Percentiles rank a stretch among this genome's conserved stretches.
phyloP scores from a whole-genome alignment of 1,140 invertebrate genomes.

The Campoletis sonorensis region DNA sequence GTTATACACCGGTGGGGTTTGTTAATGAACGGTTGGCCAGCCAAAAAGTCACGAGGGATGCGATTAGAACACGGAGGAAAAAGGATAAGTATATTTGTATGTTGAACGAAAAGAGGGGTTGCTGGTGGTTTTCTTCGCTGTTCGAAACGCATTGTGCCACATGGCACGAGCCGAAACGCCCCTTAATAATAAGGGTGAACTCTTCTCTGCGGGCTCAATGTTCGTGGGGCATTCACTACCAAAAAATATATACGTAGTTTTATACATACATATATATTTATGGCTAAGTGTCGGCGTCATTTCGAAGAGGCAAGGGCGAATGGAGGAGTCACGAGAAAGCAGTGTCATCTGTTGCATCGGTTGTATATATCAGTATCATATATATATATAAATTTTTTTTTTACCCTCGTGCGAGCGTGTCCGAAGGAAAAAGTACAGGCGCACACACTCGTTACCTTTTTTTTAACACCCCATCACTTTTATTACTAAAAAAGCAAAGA shows the following conservation, averaged over 20 bases:
- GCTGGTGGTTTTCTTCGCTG: constrained; percentile 31
- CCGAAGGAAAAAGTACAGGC: not conserved
- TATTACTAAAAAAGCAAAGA: not conserved
- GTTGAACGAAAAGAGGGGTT: constrained; percentile 24
- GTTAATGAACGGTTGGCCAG: not conserved
- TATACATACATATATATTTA: not conserved
- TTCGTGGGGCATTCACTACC: constrained; percentile 35
- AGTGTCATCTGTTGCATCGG: constrained; percentile 75
- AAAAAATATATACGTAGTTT: not conserved
- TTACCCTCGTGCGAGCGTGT: not conserved
- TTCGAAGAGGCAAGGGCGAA: constrained; percentile 11
- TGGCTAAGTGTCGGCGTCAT: not conserved
- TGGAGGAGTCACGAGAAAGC: constrained; percentile 55
- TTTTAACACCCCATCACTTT: not conserved
- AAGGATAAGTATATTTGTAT: not conserved
- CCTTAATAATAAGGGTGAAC: constrained; percentile 51
- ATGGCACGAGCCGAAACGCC: constrained; percentile 65
- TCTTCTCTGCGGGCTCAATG: constrained; percentile 19
- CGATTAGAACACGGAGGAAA: not conserved
- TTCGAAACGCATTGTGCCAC: constrained; percentile 64
- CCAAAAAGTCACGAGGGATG: not conserved
- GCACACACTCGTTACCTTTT: not conserved
- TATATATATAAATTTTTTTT: no score
- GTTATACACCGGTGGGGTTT: not conserved
- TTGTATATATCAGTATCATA: constrained; percentile 65